These are phyloP conservation scores for Teleopsis dalmanni DNA, from an alignment of 1,140 invertebrate genomes.

Conservation along the genomic window DNA sequence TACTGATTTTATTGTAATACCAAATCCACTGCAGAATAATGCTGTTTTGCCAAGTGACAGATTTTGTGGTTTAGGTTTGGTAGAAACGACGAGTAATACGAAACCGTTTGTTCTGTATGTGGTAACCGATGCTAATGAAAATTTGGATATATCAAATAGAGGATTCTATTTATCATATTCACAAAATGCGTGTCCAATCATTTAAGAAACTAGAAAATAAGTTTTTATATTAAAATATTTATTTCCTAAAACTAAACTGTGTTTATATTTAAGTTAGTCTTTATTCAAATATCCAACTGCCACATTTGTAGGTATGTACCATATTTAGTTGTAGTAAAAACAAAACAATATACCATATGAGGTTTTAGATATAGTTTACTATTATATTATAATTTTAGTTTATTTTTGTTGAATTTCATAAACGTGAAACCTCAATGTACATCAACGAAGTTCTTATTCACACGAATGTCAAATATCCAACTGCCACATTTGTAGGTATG, in stretches of 20 bases:
- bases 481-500: no score
- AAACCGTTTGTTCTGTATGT: slow-evolving; percentile 69
- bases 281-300: no score
- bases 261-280: no score
- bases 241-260: not conserved
- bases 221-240: not conserved
- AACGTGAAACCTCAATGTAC: no score
- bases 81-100: slow-evolving; percentile 56
- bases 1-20: slow-evolving; percentile 67
- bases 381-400: no score
- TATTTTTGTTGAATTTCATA: no score
- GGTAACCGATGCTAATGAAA: slow-evolving; percentile 56
- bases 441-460: no score
- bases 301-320: no score
- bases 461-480: no score
- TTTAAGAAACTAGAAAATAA: not conserved
- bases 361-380: no score
- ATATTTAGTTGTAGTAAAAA: no score
- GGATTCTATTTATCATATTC: slow-evolving; percentile 64
- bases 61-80: slow-evolving; percentile 65
- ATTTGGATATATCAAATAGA: slow-evolving; percentile 58
- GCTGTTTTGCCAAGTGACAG: slow-evolving; percentile 50
- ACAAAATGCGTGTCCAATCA: slow-evolving; percentile 55
- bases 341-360: no score
- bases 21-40: slow-evolving; percentile 52